phyloP scores from a whole-genome alignment of 2,888 invertebrate species.

The Eumerus sabulonum region DNA sequence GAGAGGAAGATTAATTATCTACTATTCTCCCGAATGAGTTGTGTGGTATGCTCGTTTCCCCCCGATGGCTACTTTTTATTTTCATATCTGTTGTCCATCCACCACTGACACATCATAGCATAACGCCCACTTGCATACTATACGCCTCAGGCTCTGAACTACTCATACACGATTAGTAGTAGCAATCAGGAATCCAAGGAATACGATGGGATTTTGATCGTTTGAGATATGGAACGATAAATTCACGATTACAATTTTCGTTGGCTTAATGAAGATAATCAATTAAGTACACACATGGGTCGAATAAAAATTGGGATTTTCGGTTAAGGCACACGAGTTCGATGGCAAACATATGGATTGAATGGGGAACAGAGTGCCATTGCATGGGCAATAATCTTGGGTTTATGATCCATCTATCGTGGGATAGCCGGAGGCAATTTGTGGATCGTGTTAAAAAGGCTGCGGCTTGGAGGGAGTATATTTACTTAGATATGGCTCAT shows the following conservation, averaged over 20 bases:
- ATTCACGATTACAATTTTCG: conserved; percentile 52
- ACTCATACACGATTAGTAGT: too few relatives aligned
- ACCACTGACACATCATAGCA: conserved; percentile 43
- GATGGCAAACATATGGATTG: conserved; percentile 26
- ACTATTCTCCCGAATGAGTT: conserved; percentile 48
- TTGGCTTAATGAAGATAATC: conserved; percentile 61
- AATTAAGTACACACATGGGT: conserved; percentile 51
- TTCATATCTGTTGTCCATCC: not conserved
- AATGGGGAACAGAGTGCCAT: not conserved
- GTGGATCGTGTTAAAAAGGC: too few relatives aligned
- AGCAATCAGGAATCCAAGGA: conserved; percentile 50
- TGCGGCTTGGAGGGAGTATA: too few relatives aligned
- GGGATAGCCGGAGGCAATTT: not conserved
- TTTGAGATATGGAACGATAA: conserved; percentile 48
- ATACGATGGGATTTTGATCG: conserved; percentile 53
- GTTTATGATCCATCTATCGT: not conserved
- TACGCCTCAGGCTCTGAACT: too few relatives aligned
- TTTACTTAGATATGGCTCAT: too few relatives aligned
- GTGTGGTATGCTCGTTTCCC: conserved; percentile 35
- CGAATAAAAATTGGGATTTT: conserved; percentile 35
- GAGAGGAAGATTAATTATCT: conserved; percentile 65
- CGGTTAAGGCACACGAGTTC: not conserved
- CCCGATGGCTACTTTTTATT: conserved; percentile 18
- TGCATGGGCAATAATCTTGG: not conserved
- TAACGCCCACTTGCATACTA: too few relatives aligned